These are phyloP conservation scores for Catharus minimus DNA, from an alignment of 2,113 vertebrate species.

Conservation along the genomic window DNA sequence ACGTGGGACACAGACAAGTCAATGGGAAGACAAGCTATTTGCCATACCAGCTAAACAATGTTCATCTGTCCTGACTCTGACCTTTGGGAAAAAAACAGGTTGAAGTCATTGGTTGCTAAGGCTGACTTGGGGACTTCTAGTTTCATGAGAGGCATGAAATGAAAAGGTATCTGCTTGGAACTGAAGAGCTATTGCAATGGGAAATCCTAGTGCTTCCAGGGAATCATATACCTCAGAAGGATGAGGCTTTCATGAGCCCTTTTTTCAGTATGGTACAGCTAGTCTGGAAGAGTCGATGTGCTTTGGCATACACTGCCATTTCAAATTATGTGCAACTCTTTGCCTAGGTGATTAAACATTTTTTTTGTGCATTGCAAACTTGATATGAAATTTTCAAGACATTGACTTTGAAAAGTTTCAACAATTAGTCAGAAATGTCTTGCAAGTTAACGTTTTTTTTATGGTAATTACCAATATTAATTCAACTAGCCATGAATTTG, in stretches of 20 bases:
- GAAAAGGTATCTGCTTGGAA: background rate
- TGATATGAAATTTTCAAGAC: background rate
- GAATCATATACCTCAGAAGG: background rate
- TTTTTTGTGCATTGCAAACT: background rate
- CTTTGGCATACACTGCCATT: background rate
- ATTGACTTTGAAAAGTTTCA: background rate
- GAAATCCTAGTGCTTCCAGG: background rate
- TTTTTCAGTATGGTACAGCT: background rate
- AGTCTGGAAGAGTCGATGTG: background rate
- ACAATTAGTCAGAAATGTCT: slow-evolving; percentile 1
- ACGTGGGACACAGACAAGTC: background rate
- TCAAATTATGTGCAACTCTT: background rate
- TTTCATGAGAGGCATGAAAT: background rate
- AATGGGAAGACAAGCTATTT: background rate
- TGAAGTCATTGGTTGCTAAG: background rate
- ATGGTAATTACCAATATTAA: slow-evolving; percentile 39
- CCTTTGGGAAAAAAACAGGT: background rate
- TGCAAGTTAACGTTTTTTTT: slow-evolving; percentile 21
- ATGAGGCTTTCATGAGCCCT: background rate
- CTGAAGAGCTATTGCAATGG: background rate
- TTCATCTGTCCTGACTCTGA: background rate
- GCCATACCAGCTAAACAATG: background rate
- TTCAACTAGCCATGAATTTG: slow-evolving; percentile 47
- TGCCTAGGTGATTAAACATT: background rate
- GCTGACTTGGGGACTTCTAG: background rate